Conservation (phyloP, 2,113 vertebrate genomes). For the Eretmochelys imbricata region DNA sequence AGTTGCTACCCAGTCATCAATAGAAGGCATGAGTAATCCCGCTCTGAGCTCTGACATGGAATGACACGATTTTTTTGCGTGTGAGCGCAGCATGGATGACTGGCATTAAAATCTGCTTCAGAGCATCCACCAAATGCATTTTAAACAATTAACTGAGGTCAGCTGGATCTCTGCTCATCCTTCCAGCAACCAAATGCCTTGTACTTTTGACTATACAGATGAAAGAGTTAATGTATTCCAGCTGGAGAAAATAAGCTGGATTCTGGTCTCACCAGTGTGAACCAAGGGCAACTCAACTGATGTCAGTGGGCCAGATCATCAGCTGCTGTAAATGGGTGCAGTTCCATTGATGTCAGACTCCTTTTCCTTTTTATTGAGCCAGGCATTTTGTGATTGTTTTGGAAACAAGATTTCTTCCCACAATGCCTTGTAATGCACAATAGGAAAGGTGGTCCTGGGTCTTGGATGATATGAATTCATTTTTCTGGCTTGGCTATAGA, state of each 20-base stretch:
- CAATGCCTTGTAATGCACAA: not conserved
- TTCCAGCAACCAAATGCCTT: not conserved
- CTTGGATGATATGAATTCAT: not conserved
- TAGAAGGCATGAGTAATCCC: slow-evolving; percentile 18
- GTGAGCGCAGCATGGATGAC: slow-evolving; percentile 29
- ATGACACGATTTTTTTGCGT: slow-evolving; percentile 8
- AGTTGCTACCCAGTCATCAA: slow-evolving; percentile 59
- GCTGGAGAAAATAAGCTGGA: not conserved
- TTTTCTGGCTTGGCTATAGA: not conserved
- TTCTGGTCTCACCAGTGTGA: not conserved
- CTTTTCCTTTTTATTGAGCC: not conserved
- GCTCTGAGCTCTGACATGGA: slow-evolving; percentile 27
- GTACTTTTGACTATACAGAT: not conserved
- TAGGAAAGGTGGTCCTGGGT: not conserved
- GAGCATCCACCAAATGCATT: slow-evolving; percentile 39
- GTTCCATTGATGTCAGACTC: not conserved
- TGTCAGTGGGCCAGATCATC: not conserved
- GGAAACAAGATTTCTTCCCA: not conserved
- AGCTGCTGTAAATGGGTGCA: not conserved
- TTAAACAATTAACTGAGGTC: not conserved
- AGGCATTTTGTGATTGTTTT: not conserved
- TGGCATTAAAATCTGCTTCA: slow-evolving; percentile 51
- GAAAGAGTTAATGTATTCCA: slow-evolving; percentile 9
- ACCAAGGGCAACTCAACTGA: not conserved
- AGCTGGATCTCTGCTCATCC: slow-evolving; percentile 6